These are phyloP conservation scores for Rallus crepitans DNA, from an alignment of 2,797 vertebrate genomes.

Conservation along the genomic window DNA sequence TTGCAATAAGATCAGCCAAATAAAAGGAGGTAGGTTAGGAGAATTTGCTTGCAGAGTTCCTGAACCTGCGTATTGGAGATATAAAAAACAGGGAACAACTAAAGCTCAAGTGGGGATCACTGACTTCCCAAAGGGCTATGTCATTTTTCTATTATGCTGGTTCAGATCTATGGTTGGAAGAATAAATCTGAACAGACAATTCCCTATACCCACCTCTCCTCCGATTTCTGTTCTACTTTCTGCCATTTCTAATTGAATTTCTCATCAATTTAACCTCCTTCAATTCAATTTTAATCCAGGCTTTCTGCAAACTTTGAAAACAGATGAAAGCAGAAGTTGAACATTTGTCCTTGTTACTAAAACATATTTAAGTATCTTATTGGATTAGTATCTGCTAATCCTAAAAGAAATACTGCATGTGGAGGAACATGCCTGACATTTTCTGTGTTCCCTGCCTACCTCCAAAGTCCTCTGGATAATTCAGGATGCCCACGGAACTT, in stretches of 20 bases:
- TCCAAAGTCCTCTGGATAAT: background rate
- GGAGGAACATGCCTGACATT: background rate
- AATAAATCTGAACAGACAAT: background rate
- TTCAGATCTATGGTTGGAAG: background rate
- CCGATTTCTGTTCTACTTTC: background rate
- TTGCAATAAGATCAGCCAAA: background rate
- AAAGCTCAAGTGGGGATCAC: background rate
- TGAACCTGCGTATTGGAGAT: background rate
- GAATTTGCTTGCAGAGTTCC: background rate
- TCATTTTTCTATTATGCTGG: background rate
- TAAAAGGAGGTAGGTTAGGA: background rate
- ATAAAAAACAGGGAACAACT: background rate
- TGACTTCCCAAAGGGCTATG: background rate
- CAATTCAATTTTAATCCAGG: background rate
- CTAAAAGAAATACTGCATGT: background rate
- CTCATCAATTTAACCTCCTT: background rate
- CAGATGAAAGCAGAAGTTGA: background rate
- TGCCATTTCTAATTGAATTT: background rate
- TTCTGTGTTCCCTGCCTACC: background rate
- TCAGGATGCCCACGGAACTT: background rate
- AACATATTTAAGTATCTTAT: background rate
- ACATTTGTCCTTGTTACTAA: background rate
- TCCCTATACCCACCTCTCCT: background rate
- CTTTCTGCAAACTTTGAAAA: background rate
- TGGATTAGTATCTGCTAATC: background rate